Conservation (phyloP, 2,888 invertebrate species). For the Cerceris ruficornis region DNA sequence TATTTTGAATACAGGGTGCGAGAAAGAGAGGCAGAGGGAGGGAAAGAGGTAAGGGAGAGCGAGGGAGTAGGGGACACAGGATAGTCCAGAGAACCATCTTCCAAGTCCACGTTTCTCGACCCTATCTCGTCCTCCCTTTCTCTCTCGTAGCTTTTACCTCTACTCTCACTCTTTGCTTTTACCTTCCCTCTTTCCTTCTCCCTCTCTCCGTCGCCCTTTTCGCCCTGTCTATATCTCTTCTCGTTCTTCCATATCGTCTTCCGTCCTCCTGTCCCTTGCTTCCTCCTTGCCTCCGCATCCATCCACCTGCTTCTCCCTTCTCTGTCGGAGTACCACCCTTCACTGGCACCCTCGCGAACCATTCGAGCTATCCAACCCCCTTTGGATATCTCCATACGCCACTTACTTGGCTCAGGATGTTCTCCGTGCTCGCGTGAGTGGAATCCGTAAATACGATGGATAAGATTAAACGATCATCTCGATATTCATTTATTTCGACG, state of each 20-base stretch:
- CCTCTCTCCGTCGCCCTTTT: conserved; percentile 17
- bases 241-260: conserved; percentile 48
- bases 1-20: conserved; percentile 70
- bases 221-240: conserved; percentile 29
- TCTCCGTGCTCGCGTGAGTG: conserved; percentile 72
- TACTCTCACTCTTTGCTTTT: conserved; percentile 28
- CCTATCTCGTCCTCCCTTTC: conserved; percentile 45
- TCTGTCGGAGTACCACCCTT: conserved; percentile 46
- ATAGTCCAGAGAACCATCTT: conserved; percentile 67
- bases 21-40: conserved; percentile 15
- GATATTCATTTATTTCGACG: conserved; percentile 26
- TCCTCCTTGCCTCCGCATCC: conserved; percentile 37
- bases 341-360: conserved; percentile 68
- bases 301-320: conserved; percentile 59
- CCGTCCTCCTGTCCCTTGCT: conserved; percentile 38
- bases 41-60: conserved; percentile 36
- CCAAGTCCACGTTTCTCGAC: conserved; percentile 65
- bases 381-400: conserved; percentile 78
- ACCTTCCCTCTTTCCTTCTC: conserved; percentile 21
- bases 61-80: conserved; percentile 42
- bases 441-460: conserved; percentile 47
- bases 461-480: conserved; percentile 38
- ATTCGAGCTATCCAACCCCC: conserved; percentile 70
- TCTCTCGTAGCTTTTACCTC: conserved; percentile 24
- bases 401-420: conserved; percentile 77